Evolutionary conservation across 2,888 invertebrate genomes (phyloP), one percentile per base, ranked within the genome.

Genomic region (Ormia ochracea): DNA sequence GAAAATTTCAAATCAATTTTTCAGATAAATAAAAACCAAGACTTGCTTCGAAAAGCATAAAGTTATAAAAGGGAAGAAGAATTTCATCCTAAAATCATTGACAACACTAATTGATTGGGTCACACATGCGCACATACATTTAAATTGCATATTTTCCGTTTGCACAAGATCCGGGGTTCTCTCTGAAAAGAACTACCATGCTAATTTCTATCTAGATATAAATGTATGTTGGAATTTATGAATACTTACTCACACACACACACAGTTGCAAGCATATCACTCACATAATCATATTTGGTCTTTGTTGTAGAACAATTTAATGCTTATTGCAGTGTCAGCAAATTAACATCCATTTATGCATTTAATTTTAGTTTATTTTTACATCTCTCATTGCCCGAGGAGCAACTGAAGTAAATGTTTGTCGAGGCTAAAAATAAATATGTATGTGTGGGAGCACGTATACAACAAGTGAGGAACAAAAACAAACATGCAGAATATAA

Each of bases 321-420:
- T 68, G 78, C 63, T 61, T 65, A 65, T 68, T 74, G 68, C 78
- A 69, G 74, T 79, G 69, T 79, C 74, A 74, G 74, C 78, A 79
- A 78, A 79, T 79, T 79, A 79, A 79, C 74, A 79, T 74, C 74
- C 69, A 69, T 74, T 74, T 73, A 78, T 78, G n/a, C n/a, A n/a
- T 66, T 59, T 31, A 54, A 50, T 72, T 70, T 59, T 56, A 19
- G 54, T 50, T 7, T 59, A 36, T n/a, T 50, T 78, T 69, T 65
- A 52, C 74, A 74, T 74, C 74, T 74, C 59, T 72, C 63, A 79
- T 45, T 74, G 78, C 78, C 28, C 74, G 74, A 63, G 50, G 65
- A 79, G 59, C 52, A 45, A 69, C 45, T 65, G 17, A 28, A 69
- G 45, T 74, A 45, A 63, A 56, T 48, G 63, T 74, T 69, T 50